Conservation (phyloP, 2,797 vertebrate genomes). For the Eulemur albifrons region DNA sequence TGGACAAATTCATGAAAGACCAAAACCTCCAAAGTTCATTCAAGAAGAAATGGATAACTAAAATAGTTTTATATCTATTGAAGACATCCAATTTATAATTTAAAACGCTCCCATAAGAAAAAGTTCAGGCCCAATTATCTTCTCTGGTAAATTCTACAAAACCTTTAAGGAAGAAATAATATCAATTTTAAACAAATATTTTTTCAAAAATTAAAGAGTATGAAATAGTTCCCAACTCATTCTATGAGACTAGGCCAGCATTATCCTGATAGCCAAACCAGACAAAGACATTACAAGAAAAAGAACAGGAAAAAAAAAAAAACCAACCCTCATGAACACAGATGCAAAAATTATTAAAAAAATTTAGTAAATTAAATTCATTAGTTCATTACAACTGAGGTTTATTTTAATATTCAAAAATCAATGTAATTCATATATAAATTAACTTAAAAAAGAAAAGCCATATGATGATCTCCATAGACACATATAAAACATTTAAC, state of each 20-base stretch:
- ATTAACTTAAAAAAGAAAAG: not conserved
- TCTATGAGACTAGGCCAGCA: not conserved
- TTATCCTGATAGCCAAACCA: not conserved
- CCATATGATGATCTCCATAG: not conserved
- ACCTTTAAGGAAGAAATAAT: not conserved
- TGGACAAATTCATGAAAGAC: not conserved
- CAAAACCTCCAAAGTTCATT: not conserved
- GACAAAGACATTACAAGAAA: not conserved
- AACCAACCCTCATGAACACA: not conserved
- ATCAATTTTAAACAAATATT: not conserved
- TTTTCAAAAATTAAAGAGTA: not conserved
- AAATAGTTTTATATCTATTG: not conserved
- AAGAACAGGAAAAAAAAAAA: not conserved
- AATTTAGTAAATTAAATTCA: not conserved
- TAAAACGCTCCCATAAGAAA: not conserved
- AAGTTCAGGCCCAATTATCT: not conserved
- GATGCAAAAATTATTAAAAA: not conserved
- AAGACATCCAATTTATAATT: not conserved
- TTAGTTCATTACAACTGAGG: not conserved
- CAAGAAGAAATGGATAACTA: not conserved
- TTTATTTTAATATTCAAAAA: not conserved
- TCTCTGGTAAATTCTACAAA: not conserved
- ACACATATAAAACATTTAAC: not conserved
- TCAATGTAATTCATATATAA: not conserved
- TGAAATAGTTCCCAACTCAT: not conserved